Base-by-base conservation (phyloP, 2,113 vertebrate genomes). In the Epinephelus cyanopodus region DNA sequence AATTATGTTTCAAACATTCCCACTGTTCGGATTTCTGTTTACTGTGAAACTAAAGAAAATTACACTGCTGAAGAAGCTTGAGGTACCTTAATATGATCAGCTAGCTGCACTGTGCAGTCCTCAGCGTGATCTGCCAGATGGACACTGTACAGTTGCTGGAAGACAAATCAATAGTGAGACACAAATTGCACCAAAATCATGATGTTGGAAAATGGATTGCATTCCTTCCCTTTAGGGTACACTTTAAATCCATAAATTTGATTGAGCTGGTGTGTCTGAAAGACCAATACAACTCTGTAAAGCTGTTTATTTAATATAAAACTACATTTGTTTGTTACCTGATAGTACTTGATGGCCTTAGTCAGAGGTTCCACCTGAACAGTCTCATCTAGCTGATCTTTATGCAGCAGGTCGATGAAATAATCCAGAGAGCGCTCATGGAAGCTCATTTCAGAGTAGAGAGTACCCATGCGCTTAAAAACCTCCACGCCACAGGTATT, bases 281-380 rank as follows among this genome's bases (percentile, higher is more conserved):
- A 53, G 48, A n/a, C 13, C 4, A 27, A 53, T 18, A 11, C 29
- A 63, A 33, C 54, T 53, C 11, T 6, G 5, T 3, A 14, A 29
- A 6, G 17, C 1, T 45, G 42, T 45, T 45, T 27, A 6, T 61
- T 21, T 3, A 37, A 23, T 27, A 53, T 39, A 39, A 21, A 53
- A 23, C 17, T n/a, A 54, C 8, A 12, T 27, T 23, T 5, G 6
- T 23, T 19, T 23, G 0, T 76, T 94, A 99, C 98, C 98, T 99
- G 98, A 79, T 99, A 99, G 93, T 99, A 99, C 83, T 98, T 99
- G 95, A 99, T 98, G 89, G 98, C 98, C 89, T 99, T 99, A 72
- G 98, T 99, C 77, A 99, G 96, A 0, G 97, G 97, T 83, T 99
- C 98, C 83, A 99, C 98, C 0, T 99, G 97, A 81, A 99, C 96